Conservation (phyloP, 1,140 invertebrate genomes). For the Achatina immaculata region DNA sequence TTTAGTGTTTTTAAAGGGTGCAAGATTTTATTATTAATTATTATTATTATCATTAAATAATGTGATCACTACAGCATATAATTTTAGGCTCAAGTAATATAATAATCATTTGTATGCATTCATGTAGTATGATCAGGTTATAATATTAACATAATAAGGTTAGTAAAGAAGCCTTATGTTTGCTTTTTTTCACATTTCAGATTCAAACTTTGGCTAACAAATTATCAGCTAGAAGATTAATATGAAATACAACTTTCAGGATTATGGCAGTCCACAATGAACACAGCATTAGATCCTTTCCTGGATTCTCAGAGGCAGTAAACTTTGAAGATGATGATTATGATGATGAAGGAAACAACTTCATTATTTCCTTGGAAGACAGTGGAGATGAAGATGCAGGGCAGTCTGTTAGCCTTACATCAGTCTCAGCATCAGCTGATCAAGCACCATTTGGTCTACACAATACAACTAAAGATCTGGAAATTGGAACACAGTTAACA, state of each 20-base stretch:
- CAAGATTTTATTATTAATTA: no score
- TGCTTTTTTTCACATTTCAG: no score
- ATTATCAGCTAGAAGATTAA: no score
- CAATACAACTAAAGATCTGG: neutral
- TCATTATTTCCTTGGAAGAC: constrained; percentile 31
- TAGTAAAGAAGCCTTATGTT: no score
- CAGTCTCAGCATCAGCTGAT: neutral
- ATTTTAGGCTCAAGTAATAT: no score
- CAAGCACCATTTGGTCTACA: neutral
- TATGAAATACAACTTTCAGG: neutral
- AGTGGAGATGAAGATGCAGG: constrained; percentile 14
- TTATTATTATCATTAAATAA: no score
- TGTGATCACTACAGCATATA: no score
- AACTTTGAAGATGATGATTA: constrained; percentile 31
- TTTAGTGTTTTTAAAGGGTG: no score
- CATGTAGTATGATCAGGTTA: no score
- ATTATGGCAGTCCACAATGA: constrained; percentile 3
- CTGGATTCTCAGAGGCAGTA: neutral
- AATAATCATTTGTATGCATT: no score
- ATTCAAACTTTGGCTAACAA: no score
- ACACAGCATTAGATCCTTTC: neutral
- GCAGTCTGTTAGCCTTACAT: neutral
- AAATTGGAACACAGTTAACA: neutral
- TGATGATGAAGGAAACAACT: constrained; percentile 29
- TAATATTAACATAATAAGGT: no score